These are phyloP conservation scores for Drosophila nasuta DNA, from an alignment of 1,140 invertebrate species.

Conservation along the genomic window DNA sequence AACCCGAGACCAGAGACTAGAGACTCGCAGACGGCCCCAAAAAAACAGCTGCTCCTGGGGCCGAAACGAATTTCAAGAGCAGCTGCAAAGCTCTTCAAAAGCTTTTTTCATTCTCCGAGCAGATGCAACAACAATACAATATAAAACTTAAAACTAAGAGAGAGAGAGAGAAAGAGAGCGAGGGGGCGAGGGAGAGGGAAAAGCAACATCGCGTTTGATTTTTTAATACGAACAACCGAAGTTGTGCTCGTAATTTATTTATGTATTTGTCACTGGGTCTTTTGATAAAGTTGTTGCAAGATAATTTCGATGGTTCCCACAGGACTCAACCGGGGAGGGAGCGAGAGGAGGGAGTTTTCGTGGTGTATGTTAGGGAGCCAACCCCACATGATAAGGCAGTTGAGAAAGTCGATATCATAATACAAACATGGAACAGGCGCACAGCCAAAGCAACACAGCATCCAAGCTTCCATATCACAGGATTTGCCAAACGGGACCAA, in stretches of 20 bases:
- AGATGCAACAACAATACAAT: neutral
- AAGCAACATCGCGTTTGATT: conserved; percentile 39
- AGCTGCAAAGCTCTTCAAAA: conserved; percentile 56
- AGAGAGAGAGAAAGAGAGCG: neutral
- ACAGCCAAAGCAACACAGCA: conserved; percentile 46
- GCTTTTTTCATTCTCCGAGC: conserved; percentile 42
- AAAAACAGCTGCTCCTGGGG: conserved; percentile 72
- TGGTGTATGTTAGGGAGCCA: neutral
- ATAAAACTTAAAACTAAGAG: conserved; percentile 13
- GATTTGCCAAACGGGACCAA: conserved; percentile 1
- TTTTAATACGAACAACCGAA: conserved; percentile 12
- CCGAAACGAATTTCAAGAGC: conserved; percentile 61
- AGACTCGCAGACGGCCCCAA: neutral
- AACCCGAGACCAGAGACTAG: neutral
- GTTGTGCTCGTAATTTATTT: conserved; percentile 70
- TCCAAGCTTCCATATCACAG: conserved; percentile 41
- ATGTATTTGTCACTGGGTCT: conserved; percentile 73
- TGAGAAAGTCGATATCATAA: conserved; percentile 80
- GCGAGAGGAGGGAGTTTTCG: neutral
- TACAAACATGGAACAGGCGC: conserved; percentile 81
- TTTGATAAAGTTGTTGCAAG: conserved; percentile 80
- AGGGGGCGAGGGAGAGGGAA: neutral
- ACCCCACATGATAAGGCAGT: conserved; percentile 59
- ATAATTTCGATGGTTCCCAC: conserved; percentile 64
- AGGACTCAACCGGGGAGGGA: conserved; percentile 32